These are phyloP conservation scores for Austrolebias charrua DNA, from an alignment of 2,797 vertebrate genomes.

Conservation along the genomic window DNA sequence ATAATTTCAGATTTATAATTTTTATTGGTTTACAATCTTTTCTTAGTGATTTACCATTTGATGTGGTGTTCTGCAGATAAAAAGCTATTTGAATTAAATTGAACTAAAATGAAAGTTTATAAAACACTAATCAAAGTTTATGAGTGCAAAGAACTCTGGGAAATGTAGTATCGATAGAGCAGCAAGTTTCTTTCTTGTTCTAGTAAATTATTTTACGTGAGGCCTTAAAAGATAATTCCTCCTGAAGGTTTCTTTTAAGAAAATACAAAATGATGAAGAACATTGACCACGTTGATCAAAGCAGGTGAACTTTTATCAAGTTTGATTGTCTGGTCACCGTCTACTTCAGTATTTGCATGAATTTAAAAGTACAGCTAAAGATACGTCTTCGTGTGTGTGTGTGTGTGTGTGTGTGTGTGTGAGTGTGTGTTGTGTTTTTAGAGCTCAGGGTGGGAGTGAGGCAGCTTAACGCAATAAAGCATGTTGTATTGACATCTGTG, in stretches of 20 bases:
- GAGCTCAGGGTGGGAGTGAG: conserved; percentile 68
- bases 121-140: background rate
- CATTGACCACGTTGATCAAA: background rate
- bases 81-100: background rate
- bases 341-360: conserved; percentile 2
- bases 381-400: conserved; percentile 15
- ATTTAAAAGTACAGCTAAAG: conserved; percentile 18
- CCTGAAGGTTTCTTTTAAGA: background rate
- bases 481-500: conserved; percentile 87
- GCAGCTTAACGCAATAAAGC: conserved; percentile 84
- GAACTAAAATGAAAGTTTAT: background rate
- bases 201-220: background rate
- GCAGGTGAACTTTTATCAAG: too few species aligned
- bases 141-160: background rate
- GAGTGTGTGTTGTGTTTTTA: conserved; percentile 16
- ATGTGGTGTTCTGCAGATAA: background rate
- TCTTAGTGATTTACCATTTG: background rate
- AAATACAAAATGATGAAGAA: background rate
- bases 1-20: background rate
- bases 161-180: background rate
- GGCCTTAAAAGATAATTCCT: background rate
- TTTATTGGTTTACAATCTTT: background rate
- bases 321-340: background rate
- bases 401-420: conserved; percentile 36
- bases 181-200: background rate